A percentile compares a stretch with the other conserved stretches of the same genome.
Conservation (phyloP, 2,113 vertebrate genomes). For the Pomatostomus ruficeps region DNA sequence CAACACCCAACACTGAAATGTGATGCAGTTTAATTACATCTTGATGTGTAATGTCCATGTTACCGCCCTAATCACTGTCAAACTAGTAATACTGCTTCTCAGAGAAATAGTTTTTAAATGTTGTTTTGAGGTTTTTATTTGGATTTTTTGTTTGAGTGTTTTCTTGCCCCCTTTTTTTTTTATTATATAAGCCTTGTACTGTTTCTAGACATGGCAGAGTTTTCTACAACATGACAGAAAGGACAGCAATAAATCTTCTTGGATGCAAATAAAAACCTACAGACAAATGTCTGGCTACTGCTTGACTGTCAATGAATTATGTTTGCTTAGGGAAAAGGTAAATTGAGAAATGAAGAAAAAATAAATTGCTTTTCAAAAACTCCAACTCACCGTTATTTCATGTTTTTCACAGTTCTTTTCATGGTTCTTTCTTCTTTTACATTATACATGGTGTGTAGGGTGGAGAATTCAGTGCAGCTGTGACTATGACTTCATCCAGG, state of each 20-base stretch:
- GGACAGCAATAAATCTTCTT: neutral
- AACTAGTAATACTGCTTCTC: neutral
- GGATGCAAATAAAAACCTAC: neutral
- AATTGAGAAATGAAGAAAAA: neutral
- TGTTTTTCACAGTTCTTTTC: neutral
- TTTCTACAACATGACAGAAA: neutral
- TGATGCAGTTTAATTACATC: neutral
- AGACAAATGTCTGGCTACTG: neutral
- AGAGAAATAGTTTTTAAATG: neutral
- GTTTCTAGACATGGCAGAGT: neutral
- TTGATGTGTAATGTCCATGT: neutral
- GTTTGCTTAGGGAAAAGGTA: neutral
- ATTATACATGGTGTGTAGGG: neutral
- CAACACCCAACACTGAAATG: neutral
- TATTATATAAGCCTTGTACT: neutral
- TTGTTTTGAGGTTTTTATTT: neutral
- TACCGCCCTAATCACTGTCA: neutral
- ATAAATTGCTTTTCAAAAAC: neutral
- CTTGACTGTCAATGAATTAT: neutral
- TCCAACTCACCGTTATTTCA: neutral
- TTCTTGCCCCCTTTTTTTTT: neutral
- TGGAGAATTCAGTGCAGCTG: slow-evolving; percentile 7
- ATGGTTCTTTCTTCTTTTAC: neutral
- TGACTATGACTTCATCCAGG: neutral
- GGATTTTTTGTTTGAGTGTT: neutral